phyloP scores from a whole-genome alignment of 1,140 invertebrate genomes.

The Papilio helenus region DNA sequence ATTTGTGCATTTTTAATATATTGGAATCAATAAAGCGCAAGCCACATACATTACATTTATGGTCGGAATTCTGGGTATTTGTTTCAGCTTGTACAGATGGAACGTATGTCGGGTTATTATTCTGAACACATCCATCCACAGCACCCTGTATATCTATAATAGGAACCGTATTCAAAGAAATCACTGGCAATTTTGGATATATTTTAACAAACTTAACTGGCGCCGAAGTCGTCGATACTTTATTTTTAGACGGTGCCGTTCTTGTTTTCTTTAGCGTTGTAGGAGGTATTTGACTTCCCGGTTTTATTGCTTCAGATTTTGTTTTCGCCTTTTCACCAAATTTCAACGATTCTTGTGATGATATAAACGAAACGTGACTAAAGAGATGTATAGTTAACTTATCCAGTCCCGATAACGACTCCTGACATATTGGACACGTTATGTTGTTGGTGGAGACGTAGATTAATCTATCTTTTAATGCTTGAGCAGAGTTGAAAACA shows the following conservation, averaged over 20 bases:
- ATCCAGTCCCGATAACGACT: slow-evolving; percentile 89
- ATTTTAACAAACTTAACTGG: slow-evolving; percentile 79
- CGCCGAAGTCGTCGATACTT: slow-evolving; percentile 52
- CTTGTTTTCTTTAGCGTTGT: slow-evolving; percentile 61
- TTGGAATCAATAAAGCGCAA: slow-evolving; percentile 87
- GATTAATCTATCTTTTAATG: slow-evolving; percentile 88
- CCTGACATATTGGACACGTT: slow-evolving; percentile 89
- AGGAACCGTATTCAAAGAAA: slow-evolving; percentile 72
- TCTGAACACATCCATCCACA: slow-evolving; percentile 48
- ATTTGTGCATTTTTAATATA: slow-evolving; percentile 89
- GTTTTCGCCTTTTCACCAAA: slow-evolving; percentile 44
- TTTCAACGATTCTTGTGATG: slow-evolving; percentile 44
- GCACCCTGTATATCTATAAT: slow-evolving; percentile 65
- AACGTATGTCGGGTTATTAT: slow-evolving; percentile 49
- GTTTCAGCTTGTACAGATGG: slow-evolving; percentile 67
- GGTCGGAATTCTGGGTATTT: slow-evolving; percentile 56
- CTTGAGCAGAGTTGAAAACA: slow-evolving; percentile 87
- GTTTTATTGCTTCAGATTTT: slow-evolving; percentile 44
- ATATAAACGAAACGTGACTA: slow-evolving; percentile 83
- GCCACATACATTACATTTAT: slow-evolving; percentile 87
- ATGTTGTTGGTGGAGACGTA: slow-evolving; percentile 89
- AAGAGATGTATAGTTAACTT: slow-evolving; percentile 94
- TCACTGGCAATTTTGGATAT: slow-evolving; percentile 73
- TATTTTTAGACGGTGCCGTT: slow-evolving; percentile 68
- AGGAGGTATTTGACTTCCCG: slow-evolving; percentile 46